Evolutionary conservation across 1,140 invertebrate species (phyloP).

Genomic region (Paraescarpia echinospica): DNA sequence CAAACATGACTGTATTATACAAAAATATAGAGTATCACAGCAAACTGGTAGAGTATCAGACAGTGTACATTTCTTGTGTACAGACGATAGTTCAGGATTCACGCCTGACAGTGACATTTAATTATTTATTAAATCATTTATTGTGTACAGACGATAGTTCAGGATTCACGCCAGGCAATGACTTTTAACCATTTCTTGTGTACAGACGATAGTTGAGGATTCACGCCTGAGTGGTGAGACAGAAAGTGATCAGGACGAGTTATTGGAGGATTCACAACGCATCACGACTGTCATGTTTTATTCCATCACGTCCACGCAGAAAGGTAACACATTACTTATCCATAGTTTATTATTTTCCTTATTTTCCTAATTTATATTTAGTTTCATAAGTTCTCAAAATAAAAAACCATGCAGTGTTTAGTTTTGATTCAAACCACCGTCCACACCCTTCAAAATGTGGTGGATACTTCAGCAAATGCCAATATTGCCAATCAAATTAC

Average conservation of each 20-base stretch:
- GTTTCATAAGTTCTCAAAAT: no score
- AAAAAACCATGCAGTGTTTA: no score
- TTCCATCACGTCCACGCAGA: constrained; percentile 77
- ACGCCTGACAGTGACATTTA: not conserved
- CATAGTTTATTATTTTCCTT: not conserved
- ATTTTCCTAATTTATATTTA: not conserved
- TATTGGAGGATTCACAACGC: constrained; percentile 62
- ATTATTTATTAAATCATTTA: not conserved
- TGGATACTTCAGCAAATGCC: no score
- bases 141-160: not conserved
- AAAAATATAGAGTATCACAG: no score
- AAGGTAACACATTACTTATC: constrained; percentile 56
- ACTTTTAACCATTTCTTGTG: not conserved
- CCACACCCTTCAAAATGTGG: no score
- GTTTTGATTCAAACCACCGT: no score
- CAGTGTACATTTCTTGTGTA: not conserved
- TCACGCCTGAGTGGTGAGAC: not conserved
- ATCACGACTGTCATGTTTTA: constrained; percentile 77
- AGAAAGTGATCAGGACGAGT: not conserved
- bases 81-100: not conserved
- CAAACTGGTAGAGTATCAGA: no score
- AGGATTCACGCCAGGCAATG: not conserved
- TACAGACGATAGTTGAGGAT: constrained; percentile 5
- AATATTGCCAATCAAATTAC: no score
- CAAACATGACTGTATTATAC: no score